Evolutionary conservation across 2,113 vertebrate species (phyloP).

Genomic region (Orcinus orca): DNA sequence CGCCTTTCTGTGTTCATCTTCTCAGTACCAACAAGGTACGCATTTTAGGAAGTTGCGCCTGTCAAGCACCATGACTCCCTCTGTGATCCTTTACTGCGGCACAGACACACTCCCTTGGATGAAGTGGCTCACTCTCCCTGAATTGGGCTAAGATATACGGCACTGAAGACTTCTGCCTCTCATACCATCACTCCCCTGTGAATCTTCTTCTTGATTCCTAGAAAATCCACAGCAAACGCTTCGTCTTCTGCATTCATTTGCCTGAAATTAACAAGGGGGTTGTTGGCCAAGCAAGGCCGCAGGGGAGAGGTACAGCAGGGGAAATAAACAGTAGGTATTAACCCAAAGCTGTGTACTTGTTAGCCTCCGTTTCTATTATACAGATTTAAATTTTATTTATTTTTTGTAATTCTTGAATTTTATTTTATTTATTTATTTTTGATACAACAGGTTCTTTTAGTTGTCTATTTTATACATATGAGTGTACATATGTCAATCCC

Average conservation of each 20-base stretch:
- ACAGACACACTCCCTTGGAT: not conserved
- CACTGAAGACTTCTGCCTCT: constrained; percentile 42
- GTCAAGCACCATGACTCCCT: constrained; percentile 47
- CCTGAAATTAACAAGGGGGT: constrained; percentile 63
- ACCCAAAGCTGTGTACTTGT: not conserved
- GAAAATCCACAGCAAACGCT: constrained; percentile 41
- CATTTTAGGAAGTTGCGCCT: constrained; percentile 77
- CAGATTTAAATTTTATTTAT: not conserved
- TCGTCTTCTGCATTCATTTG: constrained; percentile 61
- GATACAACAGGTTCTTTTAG: too few species aligned
- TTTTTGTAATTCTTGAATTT: too few species aligned
- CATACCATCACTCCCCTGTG: not conserved
- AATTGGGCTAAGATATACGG: constrained; percentile 54
- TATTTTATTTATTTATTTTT: too few species aligned
- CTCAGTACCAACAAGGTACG: constrained; percentile 66
- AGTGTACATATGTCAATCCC: too few species aligned
- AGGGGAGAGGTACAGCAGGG: not conserved
- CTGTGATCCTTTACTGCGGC: constrained; percentile 45
- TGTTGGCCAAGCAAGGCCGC: constrained; percentile 48
- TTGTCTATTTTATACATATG: too few species aligned
- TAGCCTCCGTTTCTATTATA: not conserved
- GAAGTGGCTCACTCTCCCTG: constrained; percentile 30
- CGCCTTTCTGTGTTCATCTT: constrained; percentile 75
- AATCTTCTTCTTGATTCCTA: not conserved
- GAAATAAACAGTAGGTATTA: constrained; percentile 29